Percentiles rank a stretch among this genome's conserved stretches.
phyloP scores from a whole-genome alignment of 2,888 invertebrate species.

The Abrostola triplasia region DNA sequence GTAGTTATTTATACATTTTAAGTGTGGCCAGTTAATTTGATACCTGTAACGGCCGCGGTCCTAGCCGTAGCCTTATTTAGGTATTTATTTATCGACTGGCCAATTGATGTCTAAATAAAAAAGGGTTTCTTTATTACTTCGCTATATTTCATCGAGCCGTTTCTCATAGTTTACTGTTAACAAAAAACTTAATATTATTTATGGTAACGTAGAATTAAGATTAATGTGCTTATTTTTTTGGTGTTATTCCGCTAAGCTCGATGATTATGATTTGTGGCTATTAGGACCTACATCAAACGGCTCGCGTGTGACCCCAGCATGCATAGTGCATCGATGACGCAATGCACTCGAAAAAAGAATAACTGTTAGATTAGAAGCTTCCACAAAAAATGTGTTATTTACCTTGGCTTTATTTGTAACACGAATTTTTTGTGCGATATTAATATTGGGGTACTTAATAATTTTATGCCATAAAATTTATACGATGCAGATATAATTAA shows the following conservation, averaged over 20 bases:
- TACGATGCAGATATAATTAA: conserved; percentile 50
- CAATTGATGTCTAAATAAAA: conserved; percentile 71
- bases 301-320: conserved; percentile 73
- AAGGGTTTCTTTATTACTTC: conserved; percentile 66
- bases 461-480: conserved; percentile 52
- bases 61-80: conserved; percentile 61
- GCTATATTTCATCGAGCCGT: conserved; percentile 72
- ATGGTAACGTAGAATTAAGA: conserved; percentile 79
- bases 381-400: conserved; percentile 58
- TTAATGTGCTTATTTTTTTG: conserved; percentile 80
- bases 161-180: conserved; percentile 66
- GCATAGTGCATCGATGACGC: conserved; percentile 69
- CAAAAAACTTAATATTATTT: conserved; percentile 69
- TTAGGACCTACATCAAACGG: conserved; percentile 80
- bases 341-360: conserved; percentile 44
- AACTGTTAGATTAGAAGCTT: conserved; percentile 55
- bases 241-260: conserved; percentile 54
- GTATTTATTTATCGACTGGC: conserved; percentile 78
- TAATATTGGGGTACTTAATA: conserved; percentile 49
- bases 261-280: conserved; percentile 79
- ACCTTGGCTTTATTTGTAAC: conserved; percentile 53
- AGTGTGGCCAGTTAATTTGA: conserved; percentile 74
- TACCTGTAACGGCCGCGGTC: conserved; percentile 67
- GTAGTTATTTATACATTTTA: conserved; percentile 79
- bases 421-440: conserved; percentile 40